Evolutionary conservation across 1,140 invertebrate species (phyloP).

Genomic region (Trachymyrmex septentrionalis): DNA sequence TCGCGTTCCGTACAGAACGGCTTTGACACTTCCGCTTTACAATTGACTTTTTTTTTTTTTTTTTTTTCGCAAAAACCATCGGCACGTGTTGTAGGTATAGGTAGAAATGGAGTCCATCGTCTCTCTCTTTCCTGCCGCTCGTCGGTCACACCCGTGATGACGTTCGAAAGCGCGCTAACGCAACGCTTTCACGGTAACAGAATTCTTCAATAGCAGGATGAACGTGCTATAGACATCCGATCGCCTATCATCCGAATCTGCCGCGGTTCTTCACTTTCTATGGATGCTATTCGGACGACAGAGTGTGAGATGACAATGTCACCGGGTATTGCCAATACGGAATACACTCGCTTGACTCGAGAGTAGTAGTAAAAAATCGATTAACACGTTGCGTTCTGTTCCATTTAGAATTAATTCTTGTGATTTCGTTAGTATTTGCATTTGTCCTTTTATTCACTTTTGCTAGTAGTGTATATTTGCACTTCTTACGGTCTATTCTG

Average conservation of each 20-base stretch:
- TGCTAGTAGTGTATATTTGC: background rate
- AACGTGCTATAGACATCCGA: slow-evolving; percentile 24
- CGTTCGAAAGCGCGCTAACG: slow-evolving; percentile 34
- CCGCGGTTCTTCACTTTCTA: slow-evolving; percentile 39
- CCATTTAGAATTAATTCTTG: background rate
- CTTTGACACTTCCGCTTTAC: slow-evolving; percentile 36
- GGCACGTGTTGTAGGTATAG: background rate
- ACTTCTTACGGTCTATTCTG: background rate
- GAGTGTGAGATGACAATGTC: background rate
- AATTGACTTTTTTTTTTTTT: slow-evolving; percentile 46
- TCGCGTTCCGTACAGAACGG: background rate
- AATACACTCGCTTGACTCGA: background rate
- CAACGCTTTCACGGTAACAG: slow-evolving; percentile 37
- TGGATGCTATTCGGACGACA: slow-evolving; percentile 9
- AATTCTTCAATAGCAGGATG: slow-evolving; percentile 25
- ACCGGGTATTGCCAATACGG: background rate
- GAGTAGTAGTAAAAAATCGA: background rate
- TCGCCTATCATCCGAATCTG: slow-evolving; percentile 32
- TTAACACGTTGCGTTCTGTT: background rate
- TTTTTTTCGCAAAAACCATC: slow-evolving; percentile 34
- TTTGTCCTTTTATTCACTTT: no score
- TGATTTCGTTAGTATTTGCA: background rate
- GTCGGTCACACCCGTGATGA: background rate
- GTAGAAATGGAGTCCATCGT: slow-evolving; percentile 12
- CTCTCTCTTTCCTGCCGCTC: background rate